phyloP scores from a whole-genome alignment of 2,113 vertebrate genomes.

The zebrafish (Danio rerio) region DNA sequence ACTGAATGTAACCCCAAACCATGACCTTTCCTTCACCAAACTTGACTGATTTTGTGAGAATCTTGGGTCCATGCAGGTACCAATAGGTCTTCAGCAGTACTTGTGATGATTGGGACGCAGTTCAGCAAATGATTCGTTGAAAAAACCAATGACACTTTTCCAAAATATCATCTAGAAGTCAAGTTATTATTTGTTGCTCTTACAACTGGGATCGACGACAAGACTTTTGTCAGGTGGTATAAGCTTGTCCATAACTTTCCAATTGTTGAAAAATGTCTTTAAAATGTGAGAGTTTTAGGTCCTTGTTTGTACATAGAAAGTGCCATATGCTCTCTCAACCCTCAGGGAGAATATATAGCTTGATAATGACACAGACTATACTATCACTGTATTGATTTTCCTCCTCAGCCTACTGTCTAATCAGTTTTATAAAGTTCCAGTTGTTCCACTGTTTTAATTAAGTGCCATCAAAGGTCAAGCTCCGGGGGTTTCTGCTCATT shows the following conservation, averaged over 20 bases:
- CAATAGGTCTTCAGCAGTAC: too few relatives aligned
- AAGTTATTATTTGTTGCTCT: too few relatives aligned
- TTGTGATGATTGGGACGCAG: too few relatives aligned
- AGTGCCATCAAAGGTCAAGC: not conserved
- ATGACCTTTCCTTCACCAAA: too few relatives aligned
- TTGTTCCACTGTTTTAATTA: constrained; percentile 27
- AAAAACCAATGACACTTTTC: too few relatives aligned
- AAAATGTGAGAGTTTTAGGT: not conserved
- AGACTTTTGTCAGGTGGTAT: not conserved
- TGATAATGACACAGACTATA: not conserved
- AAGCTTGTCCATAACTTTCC: not conserved
- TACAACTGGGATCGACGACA: too few relatives aligned
- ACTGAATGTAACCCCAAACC: too few relatives aligned
- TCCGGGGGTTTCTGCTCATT: not conserved
- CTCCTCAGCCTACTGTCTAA: not conserved
- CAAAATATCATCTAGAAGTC: too few relatives aligned
- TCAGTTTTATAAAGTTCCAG: constrained; percentile 10
- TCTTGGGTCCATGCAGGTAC: too few relatives aligned
- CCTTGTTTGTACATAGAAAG: not conserved
- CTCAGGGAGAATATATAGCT: not conserved
- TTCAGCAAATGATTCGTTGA: too few relatives aligned
- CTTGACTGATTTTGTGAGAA: too few relatives aligned
- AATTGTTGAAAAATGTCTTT: not conserved
- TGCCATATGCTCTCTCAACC: not conserved
- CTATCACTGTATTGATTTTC: constrained; percentile 17